Evolutionary conservation across 2,113 vertebrate species (phyloP), one percentile per base, ranked within the genome.

Genomic region (Hymenochirus boettgeri): DNA sequence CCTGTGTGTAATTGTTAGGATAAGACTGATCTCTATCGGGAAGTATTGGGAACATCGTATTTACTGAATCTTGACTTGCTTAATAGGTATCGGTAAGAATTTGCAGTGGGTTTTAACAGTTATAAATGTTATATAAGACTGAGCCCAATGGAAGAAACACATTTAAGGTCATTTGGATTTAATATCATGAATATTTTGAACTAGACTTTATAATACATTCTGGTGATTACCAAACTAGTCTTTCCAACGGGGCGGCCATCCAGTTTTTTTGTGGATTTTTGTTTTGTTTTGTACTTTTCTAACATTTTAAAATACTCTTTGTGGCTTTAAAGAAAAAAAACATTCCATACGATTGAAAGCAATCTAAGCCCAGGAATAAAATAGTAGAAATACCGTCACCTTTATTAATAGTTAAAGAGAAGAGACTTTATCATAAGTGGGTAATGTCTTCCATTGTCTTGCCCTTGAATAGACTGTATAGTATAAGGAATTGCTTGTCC

Each of bases 11-110:
- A 69, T 45, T 39, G 50, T 60, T 37, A 25, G 37, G 60, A 52
- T 52, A 51, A 51, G 65, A 59, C 45, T 46, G 3, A 2, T 74
- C 69, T 73, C 57, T 29, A 26, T 54, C 76, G 80, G 80, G 77
- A 53, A 77, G 74, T 76, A 77, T 65, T 48, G 70, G 73, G 75
- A 73, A 57, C 56, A 69, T 79, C 82, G 73, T 81, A 77, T 69
- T 76, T 75, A 74, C 73, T 35, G 71, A 72, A 80, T 81, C 76
- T 75, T 70, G 73, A 79, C 80, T 76, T 80, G 73, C 77, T 80
- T 71, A 77, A 75, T 72, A 39, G 4, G 65, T 24, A 67, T 63
- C 65, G 74, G 53, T 73, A 71, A 37, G 61, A 72, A 72, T 80
- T 79, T 75, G 80, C 77, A 72, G 35, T 63, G 77, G 71, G 80